Percentiles rank a stretch among this genome's conserved stretches.
phyloP scores from a whole-genome alignment of 2,888 invertebrate species.

The Pseudoips prasinana region DNA sequence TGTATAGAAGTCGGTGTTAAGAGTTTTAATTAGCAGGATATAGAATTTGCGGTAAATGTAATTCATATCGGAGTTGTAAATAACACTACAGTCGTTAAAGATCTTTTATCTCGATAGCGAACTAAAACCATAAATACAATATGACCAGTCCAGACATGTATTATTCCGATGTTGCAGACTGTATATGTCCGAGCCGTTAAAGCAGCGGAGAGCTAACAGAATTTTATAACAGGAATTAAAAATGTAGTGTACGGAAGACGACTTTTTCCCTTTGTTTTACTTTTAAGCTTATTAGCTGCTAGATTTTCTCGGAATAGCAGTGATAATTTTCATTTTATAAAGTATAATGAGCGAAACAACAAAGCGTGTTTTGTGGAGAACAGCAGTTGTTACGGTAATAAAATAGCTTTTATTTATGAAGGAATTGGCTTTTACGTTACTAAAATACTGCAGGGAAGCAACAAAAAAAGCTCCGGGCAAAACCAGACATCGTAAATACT shows the following conservation, averaged over 20 bases:
- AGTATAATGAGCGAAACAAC: neutral
- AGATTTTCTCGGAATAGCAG: slow-evolving; percentile 19
- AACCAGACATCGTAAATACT: too few species aligned
- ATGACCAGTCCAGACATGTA: slow-evolving; percentile 16
- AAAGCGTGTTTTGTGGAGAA: neutral
- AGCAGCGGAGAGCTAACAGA: slow-evolving; percentile 34
- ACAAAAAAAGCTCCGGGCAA: too few species aligned
- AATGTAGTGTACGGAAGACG: slow-evolving; percentile 31
- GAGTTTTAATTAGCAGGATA: too few species aligned
- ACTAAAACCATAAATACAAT: slow-evolving; percentile 18
- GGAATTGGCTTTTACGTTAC: too few species aligned
- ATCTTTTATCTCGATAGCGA: slow-evolving; percentile 2
- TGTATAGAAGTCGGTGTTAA: too few species aligned
- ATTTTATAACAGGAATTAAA: slow-evolving; percentile 41
- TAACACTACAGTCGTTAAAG: neutral
- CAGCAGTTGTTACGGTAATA: too few species aligned
- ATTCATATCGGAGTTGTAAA: neutral
- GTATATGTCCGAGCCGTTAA: slow-evolving; percentile 27
- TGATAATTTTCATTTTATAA: slow-evolving; percentile 11
- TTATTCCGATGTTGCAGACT: slow-evolving; percentile 22
- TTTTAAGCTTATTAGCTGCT: slow-evolving; percentile 29
- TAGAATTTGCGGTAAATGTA: too few species aligned
- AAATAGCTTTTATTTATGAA: too few species aligned
- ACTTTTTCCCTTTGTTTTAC: slow-evolving; percentile 25
- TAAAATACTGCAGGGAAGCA: slow-evolving; percentile 1